Conservation (phyloP, 1,140 invertebrate species). For the Formica exsecta region DNA sequence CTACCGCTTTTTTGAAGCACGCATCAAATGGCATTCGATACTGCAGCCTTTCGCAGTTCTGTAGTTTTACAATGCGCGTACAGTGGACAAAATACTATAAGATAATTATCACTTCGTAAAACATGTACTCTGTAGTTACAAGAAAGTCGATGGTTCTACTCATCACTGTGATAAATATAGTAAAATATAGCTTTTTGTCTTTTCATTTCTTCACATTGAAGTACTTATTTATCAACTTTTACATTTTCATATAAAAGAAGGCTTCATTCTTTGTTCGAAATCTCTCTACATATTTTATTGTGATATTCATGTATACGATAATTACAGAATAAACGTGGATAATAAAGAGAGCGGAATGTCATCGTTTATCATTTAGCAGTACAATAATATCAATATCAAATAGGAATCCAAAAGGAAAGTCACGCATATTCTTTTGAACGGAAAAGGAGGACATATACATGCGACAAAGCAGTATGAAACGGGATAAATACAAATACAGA, state of each 20-base stretch:
- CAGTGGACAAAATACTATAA: neutral
- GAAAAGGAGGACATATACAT: neutral
- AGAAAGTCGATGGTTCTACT: neutral
- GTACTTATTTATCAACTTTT: neutral
- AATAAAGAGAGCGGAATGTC: neutral
- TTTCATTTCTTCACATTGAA: neutral
- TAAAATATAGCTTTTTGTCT: neutral
- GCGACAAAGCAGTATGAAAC: neutral
- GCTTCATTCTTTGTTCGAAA: neutral
- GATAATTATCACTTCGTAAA: slow-evolving; percentile 5
- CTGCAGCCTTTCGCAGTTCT: neutral
- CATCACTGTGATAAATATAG: neutral
- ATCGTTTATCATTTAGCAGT: too few relatives aligned
- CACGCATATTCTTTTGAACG: neutral
- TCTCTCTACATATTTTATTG: neutral
- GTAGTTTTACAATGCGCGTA: neutral
- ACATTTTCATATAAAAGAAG: neutral
- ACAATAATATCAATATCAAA: neutral
- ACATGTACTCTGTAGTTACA: neutral
- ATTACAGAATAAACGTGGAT: neutral
- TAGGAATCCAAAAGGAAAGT: neutral
- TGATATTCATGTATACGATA: neutral
- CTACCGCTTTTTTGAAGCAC: neutral
- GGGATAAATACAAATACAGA: neutral
- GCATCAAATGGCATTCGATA: neutral